phyloP scores from a whole-genome alignment of 2,888 invertebrate species.

The Tinea pellionella region DNA sequence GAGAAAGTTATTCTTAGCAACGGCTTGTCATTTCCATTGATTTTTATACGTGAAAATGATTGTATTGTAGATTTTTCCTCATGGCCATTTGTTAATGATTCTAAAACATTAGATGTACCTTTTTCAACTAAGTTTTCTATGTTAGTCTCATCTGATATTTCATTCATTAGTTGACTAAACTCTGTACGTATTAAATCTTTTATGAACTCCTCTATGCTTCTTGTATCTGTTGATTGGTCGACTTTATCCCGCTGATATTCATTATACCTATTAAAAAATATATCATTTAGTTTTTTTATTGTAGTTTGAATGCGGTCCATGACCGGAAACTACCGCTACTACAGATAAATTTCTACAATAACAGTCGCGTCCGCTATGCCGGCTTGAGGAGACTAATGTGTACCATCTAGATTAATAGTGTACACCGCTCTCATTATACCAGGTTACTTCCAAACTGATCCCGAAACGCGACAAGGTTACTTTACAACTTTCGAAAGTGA shows the following conservation, averaged over 20 bases:
- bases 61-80: neutral
- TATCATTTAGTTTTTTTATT: no score
- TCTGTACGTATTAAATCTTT: slow-evolving; percentile 51
- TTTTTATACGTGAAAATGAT: slow-evolving; percentile 52
- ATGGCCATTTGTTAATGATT: neutral
- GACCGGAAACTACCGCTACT: no score
- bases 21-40: slow-evolving; percentile 58
- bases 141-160: slow-evolving; percentile 25
- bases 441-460: no score
- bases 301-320: no score
- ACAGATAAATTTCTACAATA: no score
- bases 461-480: no score
- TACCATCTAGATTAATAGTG: no score
- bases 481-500: no score
- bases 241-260: neutral
- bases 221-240: slow-evolving; percentile 40
- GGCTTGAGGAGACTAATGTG: no score
- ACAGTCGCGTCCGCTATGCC: no score
- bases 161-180: slow-evolving; percentile 37
- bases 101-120: neutral
- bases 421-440: no score
- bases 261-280: neutral
- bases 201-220: slow-evolving; percentile 53
- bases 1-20: slow-evolving; percentile 52
- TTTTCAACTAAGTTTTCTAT: slow-evolving; percentile 15